A percentile compares a stretch with the other conserved stretches of the same genome.
These are phyloP conservation scores for Palythoa grandiflora DNA, from an alignment of 92 coral and sea anemone species.

Conservation along the genomic window DNA sequence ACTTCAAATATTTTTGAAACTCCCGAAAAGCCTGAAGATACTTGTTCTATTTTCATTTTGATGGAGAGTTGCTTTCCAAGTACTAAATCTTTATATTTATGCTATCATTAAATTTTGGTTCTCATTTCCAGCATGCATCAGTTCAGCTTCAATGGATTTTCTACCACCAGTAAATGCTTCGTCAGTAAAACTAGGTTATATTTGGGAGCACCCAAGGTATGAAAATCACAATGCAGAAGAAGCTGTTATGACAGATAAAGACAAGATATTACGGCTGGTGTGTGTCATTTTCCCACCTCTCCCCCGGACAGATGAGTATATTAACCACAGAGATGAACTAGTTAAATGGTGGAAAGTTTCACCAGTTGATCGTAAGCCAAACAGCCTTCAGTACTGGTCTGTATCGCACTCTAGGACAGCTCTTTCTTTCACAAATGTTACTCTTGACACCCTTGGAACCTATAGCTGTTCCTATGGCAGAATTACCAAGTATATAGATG, in stretches of 20 bases:
- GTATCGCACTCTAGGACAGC: slow-evolving; percentile 74
- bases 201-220: slow-evolving; percentile 76
- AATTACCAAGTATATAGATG: slow-evolving; percentile 67
- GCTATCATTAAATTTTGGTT: background rate
- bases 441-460: slow-evolving; percentile 79
- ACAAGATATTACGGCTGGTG: slow-evolving; percentile 67
- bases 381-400: slow-evolving; percentile 80
- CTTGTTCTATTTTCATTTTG: background rate
- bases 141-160: background rate
- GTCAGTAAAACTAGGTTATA: slow-evolving; percentile 78
- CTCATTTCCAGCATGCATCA: background rate
- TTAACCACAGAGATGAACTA: slow-evolving; percentile 66
- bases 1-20: background rate
- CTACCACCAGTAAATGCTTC: slow-evolving; percentile 65
- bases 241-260: slow-evolving; percentile 58
- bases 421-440: slow-evolving; percentile 66
- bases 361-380: slow-evolving; percentile 52
- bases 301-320: slow-evolving; percentile 64
- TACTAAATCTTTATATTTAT: background rate
- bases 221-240: slow-evolving; percentile 72
- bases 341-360: slow-evolving; percentile 78
- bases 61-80: too few relatives aligned
- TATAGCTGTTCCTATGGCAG: slow-evolving; percentile 83
- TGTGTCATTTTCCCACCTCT: slow-evolving; percentile 89
- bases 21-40: too few relatives aligned